phyloP scores from a whole-genome alignment of 1,140 invertebrate genomes.

The Sminthurinus signatus region DNA sequence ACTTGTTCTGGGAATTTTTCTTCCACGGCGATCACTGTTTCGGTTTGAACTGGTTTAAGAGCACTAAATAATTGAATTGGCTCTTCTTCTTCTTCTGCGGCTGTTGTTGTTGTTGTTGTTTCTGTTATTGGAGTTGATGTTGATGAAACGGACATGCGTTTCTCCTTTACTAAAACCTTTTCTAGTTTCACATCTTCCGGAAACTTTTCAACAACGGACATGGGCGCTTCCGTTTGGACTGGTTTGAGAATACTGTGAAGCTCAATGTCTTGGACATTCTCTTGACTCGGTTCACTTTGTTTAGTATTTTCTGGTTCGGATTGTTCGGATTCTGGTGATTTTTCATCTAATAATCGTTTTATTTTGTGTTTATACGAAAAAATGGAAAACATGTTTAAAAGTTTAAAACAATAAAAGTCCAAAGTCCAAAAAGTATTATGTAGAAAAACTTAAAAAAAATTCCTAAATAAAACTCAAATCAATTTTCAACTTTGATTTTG shows the following conservation, averaged over 20 bases:
- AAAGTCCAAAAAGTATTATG: too few species aligned
- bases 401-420: too few species aligned
- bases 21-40: not conserved
- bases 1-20: not conserved
- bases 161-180: not conserved
- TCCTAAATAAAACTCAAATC: too few species aligned
- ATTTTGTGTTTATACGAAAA: too few species aligned
- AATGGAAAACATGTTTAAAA: too few species aligned
- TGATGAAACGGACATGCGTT: not conserved
- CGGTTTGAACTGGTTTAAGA: not conserved
- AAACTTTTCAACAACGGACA: not conserved
- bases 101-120: too few species aligned
- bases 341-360: too few species aligned
- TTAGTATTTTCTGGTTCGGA: not conserved
- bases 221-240: not conserved
- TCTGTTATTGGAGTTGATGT: too few species aligned
- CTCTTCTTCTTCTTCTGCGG: not conserved
- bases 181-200: not conserved
- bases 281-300: too few species aligned
- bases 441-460: too few species aligned
- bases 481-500: too few species aligned
- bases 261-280: not conserved
- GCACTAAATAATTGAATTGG: not conserved
- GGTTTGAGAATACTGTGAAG: not conserved
- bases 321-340: not conserved